Percentiles rank a stretch among this genome's conserved stretches.
Conservation (phyloP, 1,140 invertebrate genomes). For the Camponotus vicinus region DNA sequence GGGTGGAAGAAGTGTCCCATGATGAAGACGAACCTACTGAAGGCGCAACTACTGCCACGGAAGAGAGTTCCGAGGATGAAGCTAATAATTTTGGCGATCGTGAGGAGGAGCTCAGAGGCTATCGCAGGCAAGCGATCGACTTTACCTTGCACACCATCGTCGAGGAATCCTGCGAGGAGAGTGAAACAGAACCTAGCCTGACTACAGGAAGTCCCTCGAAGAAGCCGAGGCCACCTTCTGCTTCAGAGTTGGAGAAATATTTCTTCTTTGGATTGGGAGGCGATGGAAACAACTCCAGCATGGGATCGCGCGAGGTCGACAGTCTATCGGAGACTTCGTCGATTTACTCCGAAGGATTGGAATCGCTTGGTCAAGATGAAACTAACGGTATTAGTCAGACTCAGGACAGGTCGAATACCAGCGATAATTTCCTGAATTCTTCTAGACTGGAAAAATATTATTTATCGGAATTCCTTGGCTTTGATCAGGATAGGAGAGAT, state of each 20-base stretch:
- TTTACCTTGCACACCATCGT: conserved; percentile 97
- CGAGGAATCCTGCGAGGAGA: conserved; percentile 97
- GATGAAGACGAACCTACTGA: conserved; percentile 88
- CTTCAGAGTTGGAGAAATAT: conserved; percentile 96
- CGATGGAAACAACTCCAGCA: conserved; percentile 87
- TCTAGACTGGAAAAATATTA: conserved; percentile 97
- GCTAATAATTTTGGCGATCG: conserved; percentile 87
- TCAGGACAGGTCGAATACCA: conserved; percentile 87
- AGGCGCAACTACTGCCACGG: conserved; percentile 84
- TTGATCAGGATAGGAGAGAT: conserved; percentile 90
- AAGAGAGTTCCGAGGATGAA: conserved; percentile 87
- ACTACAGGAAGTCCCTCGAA: conserved; percentile 83
- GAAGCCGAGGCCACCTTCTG: conserved; percentile 89
- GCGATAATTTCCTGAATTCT: conserved; percentile 91
- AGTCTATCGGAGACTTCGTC: conserved; percentile 95
- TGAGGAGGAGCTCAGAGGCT: conserved; percentile 93
- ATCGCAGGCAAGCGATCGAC: conserved; percentile 93
- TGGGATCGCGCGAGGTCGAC: conserved; percentile 88
- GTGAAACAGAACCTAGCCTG: conserved; percentile 89
- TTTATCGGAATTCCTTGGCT: conserved; percentile 93
- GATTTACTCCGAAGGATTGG: conserved; percentile 93
- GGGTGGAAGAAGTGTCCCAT: conserved; percentile 94
- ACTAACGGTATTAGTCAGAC: conserved; percentile 64
- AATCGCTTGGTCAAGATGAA: conserved; percentile 88
- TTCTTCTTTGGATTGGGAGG: conserved; percentile 95